Evolutionary conservation across 2,888 invertebrate species (phyloP), one percentile per base, ranked within the genome.

Genomic region (Eupsilia transversa): DNA sequence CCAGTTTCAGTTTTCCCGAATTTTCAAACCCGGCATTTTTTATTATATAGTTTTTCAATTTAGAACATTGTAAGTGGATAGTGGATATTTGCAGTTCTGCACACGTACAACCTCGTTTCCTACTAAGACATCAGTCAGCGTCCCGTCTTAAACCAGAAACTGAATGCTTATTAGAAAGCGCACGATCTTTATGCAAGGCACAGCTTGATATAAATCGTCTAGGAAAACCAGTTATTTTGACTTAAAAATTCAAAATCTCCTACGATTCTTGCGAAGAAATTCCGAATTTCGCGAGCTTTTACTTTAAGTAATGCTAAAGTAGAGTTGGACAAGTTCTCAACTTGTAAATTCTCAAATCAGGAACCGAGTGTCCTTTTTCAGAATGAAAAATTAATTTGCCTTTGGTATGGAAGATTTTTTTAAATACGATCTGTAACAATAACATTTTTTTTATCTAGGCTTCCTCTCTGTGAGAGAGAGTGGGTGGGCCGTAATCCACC

Each of bases 121-220:
- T 2, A 5, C 12, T 20, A 33, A 74, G n/a, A 79, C 17, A 79
- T 78, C 79, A 70, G 33, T 71, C 56, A 63, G 56, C 23, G 33
- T 65, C 41, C 57, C 23, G 35, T n/a, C 33, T 59, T 35, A 30
- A 60, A 65, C 60, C 33, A 61, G 71, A 59, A 65, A 59, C 59
- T 38, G 33, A 43, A 61, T 61, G 38, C 35, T 49, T 68, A 80
- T 68, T 66, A 81, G 82, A 81, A 81, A 79, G 69, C 52, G 41
- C 76, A 81, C 68, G 65, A 79, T 59, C 64, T 60, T 46, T 35
- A 54, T 65, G 49, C 67, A 49, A 60, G 33, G 49, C 54, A 7
- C n/a, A 14, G 4, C 68, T 56, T 65, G 12, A 68, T 38, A 80
- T 81, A 69, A 61, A 69, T 65, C 61, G 30, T 67, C 49, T 30